phyloP scores from a whole-genome alignment of 2,888 invertebrate species.

The Rosalia funebris region DNA sequence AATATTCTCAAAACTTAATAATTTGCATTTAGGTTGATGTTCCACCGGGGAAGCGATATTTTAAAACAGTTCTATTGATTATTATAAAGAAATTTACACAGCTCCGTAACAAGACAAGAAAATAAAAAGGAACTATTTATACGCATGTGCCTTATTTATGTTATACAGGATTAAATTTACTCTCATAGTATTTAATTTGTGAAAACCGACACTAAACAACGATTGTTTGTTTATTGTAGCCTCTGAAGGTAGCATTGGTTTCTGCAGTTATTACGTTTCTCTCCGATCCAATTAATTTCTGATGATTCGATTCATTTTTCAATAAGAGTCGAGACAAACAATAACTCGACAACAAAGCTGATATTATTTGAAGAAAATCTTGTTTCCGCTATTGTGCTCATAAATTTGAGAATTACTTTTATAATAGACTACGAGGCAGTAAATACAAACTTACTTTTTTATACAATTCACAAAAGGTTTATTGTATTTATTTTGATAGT shows the following conservation, averaged over 20 bases:
- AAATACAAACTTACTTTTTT: neutral
- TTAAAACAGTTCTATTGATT: too few species aligned
- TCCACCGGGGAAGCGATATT: too few species aligned
- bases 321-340: constrained; percentile 7
- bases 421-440: neutral
- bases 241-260: neutral
- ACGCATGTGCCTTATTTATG: too few species aligned
- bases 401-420: constrained; percentile 6
- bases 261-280: neutral
- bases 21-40: too few species aligned
- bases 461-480: neutral
- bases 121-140: too few species aligned
- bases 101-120: too few species aligned
- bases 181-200: too few species aligned
- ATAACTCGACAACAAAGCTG: neutral
- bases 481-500: too few species aligned
- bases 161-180: too few species aligned
- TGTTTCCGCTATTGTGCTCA: constrained; percentile 6
- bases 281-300: constrained; percentile 8
- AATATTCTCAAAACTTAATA: too few species aligned
- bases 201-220: too few species aligned
- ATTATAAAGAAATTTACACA: too few species aligned
- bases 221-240: constrained; percentile 3
- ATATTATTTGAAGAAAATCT: constrained; percentile 8
- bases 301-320: constrained; percentile 16